phyloP scores from a whole-genome alignment of 2,113 vertebrate species.

The Silurus glanis region DNA sequence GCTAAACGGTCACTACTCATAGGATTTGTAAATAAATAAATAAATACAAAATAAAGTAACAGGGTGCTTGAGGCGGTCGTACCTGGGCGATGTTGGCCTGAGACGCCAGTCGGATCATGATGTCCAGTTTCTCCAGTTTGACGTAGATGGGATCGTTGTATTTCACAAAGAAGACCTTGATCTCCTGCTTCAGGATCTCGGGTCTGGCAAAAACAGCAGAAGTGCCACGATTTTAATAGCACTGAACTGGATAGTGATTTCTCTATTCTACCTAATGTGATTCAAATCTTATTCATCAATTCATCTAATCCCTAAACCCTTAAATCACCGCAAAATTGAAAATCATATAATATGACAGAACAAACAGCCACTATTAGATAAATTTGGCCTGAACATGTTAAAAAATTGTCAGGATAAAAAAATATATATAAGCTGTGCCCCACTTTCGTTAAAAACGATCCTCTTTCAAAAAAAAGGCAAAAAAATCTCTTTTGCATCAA shows the following conservation, averaged over 20 bases:
- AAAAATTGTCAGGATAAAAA: neutral
- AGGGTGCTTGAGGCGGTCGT: constrained; percentile 5
- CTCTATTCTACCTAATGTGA: neutral
- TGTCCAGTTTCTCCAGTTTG: constrained; percentile 97
- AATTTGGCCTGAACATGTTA: neutral
- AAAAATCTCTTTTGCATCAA: neutral
- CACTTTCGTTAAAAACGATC: too few species aligned
- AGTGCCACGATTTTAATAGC: neutral
- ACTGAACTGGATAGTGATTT: neutral
- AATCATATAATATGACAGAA: neutral
- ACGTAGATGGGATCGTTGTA: constrained; percentile 99
- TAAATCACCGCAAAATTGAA: neutral
- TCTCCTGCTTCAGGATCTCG: constrained; percentile 98
- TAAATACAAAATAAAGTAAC: neutral
- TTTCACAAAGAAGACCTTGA: constrained; percentile 99
- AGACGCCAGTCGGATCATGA: constrained; percentile 98
- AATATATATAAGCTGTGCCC: neutral
- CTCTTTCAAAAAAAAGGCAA: too few species aligned
- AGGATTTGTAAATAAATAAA: neutral
- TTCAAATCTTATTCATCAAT: neutral
- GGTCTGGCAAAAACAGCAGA: constrained; percentile 72
- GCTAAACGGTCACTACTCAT: neutral
- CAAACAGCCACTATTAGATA: neutral
- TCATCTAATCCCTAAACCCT: neutral
- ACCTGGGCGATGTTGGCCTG: constrained; percentile 99